phyloP scores from a whole-genome alignment of 2,888 invertebrate species.

The Cheilosia vulpina region DNA sequence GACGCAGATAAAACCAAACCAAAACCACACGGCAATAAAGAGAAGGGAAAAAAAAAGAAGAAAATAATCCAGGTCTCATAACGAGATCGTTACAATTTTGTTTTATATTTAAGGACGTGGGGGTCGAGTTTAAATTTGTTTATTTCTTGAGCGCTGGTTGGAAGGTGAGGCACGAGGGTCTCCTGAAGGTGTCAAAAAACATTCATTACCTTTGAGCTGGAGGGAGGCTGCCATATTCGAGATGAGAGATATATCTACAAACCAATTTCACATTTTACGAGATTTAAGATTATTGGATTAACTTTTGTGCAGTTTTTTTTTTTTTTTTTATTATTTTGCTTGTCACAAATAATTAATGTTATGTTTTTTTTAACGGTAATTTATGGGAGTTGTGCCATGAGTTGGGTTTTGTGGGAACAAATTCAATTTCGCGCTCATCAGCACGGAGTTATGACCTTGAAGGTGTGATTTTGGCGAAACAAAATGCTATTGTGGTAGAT shows the following conservation, averaged over 20 bases:
- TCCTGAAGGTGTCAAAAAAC: slow-evolving; percentile 61
- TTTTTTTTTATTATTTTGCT: background rate
- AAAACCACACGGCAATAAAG: background rate
- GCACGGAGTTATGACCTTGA: background rate
- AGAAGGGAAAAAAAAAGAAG: background rate
- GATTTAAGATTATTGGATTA: slow-evolving; percentile 50
- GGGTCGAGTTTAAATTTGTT: slow-evolving; percentile 31
- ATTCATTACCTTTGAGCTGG: slow-evolving; percentile 46
- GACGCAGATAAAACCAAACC: background rate
- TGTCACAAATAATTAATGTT: slow-evolving; percentile 12
- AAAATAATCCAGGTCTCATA: slow-evolving; percentile 27
- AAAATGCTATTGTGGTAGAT: slow-evolving; percentile 2
- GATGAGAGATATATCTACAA: slow-evolving; percentile 45
- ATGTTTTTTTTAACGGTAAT: background rate
- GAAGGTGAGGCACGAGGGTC: slow-evolving; percentile 6
- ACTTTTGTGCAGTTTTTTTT: background rate
- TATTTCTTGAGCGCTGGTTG: background rate
- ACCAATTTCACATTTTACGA: slow-evolving; percentile 38
- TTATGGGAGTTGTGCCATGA: slow-evolving; percentile 1
- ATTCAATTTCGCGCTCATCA: slow-evolving; percentile 31
- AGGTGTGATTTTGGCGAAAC: slow-evolving; percentile 1
- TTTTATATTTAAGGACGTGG: slow-evolving; percentile 52
- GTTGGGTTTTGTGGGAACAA: slow-evolving; percentile 17
- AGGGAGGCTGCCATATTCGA: slow-evolving; percentile 40
- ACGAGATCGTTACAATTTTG: slow-evolving; percentile 63